Conservation (phyloP, 1,140 invertebrate genomes). For the Cydia strobilella region DNA sequence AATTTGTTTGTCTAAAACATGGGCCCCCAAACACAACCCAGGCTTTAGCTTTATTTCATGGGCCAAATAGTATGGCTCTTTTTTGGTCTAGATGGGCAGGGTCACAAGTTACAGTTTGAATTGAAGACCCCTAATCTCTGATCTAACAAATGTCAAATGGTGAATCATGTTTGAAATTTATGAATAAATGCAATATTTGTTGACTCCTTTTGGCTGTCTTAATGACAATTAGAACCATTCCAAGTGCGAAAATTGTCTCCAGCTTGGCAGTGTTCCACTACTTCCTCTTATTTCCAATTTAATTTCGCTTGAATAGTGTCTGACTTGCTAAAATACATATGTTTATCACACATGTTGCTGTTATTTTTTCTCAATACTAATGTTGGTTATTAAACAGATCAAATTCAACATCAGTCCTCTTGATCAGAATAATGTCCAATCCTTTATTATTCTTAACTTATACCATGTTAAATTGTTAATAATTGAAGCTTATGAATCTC, state of each 20-base stretch:
- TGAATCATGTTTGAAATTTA: background rate
- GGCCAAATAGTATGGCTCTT: too few species aligned
- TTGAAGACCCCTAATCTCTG: background rate
- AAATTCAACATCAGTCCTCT: background rate
- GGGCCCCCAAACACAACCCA: background rate
- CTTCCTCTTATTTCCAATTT: background rate
- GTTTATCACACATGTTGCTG: background rate
- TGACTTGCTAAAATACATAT: background rate
- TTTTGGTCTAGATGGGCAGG: too few species aligned
- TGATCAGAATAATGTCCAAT: constrained; percentile 7
- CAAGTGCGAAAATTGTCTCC: background rate
- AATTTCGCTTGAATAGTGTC: background rate
- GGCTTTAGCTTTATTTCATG: too few species aligned
- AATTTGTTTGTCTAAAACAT: background rate
- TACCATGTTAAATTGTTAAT: background rate
- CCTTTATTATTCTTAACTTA: constrained; percentile 8
- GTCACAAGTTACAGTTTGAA: too few species aligned
- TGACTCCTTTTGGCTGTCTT: background rate
- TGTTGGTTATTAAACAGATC: background rate
- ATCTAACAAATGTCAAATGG: background rate
- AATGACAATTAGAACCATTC: background rate
- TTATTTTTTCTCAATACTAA: background rate
- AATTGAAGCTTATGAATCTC: constrained; percentile 8
- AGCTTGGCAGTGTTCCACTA: background rate
- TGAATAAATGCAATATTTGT: background rate